Evolutionary conservation across 2,797 vertebrate species (phyloP).

Genomic region (Prionace glauca): DNA sequence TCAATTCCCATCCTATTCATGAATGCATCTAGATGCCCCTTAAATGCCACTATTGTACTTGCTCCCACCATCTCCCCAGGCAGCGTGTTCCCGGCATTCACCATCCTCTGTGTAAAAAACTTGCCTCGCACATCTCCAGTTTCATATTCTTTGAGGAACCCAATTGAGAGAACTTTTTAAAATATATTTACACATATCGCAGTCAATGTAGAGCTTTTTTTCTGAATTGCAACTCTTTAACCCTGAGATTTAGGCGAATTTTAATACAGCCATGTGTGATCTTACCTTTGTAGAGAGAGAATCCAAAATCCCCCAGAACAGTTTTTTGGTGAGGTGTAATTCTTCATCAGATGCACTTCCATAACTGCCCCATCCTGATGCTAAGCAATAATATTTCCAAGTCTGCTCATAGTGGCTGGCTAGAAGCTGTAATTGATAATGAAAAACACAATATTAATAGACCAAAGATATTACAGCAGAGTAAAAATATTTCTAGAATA

Average conservation of each 20-base stretch:
- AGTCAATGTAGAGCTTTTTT: background rate
- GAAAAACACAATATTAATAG: conserved; percentile 39
- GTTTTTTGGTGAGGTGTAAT: conserved; percentile 90
- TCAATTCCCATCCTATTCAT: no score
- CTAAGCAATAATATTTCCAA: conserved; percentile 98
- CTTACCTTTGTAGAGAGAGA: conserved; percentile 92
- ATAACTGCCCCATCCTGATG: conserved; percentile 81
- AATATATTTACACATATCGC: background rate
- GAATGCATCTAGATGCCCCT: no score
- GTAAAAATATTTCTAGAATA: background rate
- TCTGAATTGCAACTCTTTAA: background rate
- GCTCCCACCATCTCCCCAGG: no score
- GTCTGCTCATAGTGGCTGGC: conserved; percentile 95
- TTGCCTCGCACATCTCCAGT: background rate
- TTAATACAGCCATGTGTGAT: background rate
- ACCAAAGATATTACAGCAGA: background rate
- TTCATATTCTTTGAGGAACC: background rate
- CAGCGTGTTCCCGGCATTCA: no score
- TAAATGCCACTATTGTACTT: no score
- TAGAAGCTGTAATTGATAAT: conserved; percentile 69
- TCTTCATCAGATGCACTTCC: conserved; percentile 90
- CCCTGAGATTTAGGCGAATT: background rate
- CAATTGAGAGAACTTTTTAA: background rate
- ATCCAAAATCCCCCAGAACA: conserved; percentile 98
- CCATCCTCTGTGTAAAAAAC: no score